Evolutionary conservation across 2,888 invertebrate species (phyloP).

Genomic region (Thysanoteuthis rhombus): DNA sequence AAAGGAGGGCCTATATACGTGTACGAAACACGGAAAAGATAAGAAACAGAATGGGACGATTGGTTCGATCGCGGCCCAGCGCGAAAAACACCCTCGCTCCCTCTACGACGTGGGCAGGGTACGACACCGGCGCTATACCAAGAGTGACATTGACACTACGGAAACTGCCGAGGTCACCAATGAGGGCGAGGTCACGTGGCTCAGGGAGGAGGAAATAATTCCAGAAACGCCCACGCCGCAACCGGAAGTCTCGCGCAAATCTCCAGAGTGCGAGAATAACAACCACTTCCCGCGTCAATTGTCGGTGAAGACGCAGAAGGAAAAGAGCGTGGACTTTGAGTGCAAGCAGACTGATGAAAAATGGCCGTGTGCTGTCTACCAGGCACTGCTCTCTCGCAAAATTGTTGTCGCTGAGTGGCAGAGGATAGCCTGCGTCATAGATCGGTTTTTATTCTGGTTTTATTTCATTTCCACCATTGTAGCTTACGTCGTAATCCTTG

Average conservation of each 20-base stretch:
- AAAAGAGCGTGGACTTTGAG: slow-evolving; percentile 24
- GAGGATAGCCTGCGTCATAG: slow-evolving; percentile 62
- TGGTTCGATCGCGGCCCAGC: slow-evolving; percentile 23
- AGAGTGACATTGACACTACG: neutral
- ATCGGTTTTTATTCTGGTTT: slow-evolving; percentile 62
- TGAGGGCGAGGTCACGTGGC: slow-evolving; percentile 25
- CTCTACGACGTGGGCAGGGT: slow-evolving; percentile 27
- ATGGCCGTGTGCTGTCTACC: slow-evolving; percentile 32
- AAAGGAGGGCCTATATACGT: slow-evolving; percentile 39
- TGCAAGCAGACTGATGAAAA: slow-evolving; percentile 25
- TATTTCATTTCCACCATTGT: slow-evolving; percentile 60
- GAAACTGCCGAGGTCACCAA: neutral
- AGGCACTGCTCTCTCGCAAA: slow-evolving; percentile 38
- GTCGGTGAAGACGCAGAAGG: slow-evolving; percentile 26
- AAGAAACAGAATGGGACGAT: slow-evolving; percentile 18
- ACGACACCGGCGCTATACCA: slow-evolving; percentile 26
- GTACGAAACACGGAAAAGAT: slow-evolving; percentile 37
- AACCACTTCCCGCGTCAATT: slow-evolving; percentile 29
- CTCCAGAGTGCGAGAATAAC: slow-evolving; percentile 29
- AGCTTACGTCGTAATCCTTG: slow-evolving; percentile 60
- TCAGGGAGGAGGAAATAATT: slow-evolving; percentile 26
- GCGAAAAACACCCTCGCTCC: slow-evolving; percentile 30
- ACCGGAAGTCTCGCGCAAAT: slow-evolving; percentile 27
- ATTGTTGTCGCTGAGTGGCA: slow-evolving; percentile 65
- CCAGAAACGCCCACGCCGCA: slow-evolving; percentile 19